Evolutionary conservation across 2,113 vertebrate species (phyloP).

Genomic region (Sclerurus mexicanus): DNA sequence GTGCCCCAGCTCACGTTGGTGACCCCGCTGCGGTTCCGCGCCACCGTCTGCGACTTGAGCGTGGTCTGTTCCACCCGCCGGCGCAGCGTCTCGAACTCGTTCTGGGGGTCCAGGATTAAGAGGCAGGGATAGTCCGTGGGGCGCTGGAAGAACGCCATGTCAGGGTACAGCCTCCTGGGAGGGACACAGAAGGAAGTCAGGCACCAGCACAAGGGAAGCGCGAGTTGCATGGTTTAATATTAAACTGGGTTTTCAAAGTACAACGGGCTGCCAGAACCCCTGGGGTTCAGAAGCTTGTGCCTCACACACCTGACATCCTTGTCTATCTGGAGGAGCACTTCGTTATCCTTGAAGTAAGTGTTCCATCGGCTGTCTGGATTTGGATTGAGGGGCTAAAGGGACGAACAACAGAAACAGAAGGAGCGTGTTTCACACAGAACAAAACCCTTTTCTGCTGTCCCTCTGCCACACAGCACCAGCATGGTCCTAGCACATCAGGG

Average conservation of each 20-base stretch:
- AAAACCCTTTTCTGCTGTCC: neutral
- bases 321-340: slow-evolving; percentile 96
- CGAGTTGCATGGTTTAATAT: neutral
- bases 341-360: slow-evolving; percentile 97
- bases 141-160: slow-evolving; percentile 97
- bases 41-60: slow-evolving; percentile 92
- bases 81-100: slow-evolving; percentile 93
- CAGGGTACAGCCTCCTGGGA: slow-evolving; percentile 89
- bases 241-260: neutral
- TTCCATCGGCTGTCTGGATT: slow-evolving; percentile 97
- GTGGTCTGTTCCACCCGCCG: slow-evolving; percentile 93
- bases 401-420: neutral
- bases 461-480: neutral
- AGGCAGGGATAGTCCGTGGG: slow-evolving; percentile 93
- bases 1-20: slow-evolving; percentile 84
- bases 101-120: slow-evolving; percentile 93
- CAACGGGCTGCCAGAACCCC: neutral
- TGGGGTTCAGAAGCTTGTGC: neutral
- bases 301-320: slow-evolving; percentile 92
- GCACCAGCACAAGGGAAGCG: neutral
- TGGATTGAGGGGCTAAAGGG: slow-evolving; percentile 90
- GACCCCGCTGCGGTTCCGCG: slow-evolving; percentile 92
- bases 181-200: neutral
- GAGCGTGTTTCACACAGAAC: neutral
- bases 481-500: neutral